Evolutionary conservation across 2,888 invertebrate genomes (phyloP).

Genomic region (Erebia aethiops): DNA sequence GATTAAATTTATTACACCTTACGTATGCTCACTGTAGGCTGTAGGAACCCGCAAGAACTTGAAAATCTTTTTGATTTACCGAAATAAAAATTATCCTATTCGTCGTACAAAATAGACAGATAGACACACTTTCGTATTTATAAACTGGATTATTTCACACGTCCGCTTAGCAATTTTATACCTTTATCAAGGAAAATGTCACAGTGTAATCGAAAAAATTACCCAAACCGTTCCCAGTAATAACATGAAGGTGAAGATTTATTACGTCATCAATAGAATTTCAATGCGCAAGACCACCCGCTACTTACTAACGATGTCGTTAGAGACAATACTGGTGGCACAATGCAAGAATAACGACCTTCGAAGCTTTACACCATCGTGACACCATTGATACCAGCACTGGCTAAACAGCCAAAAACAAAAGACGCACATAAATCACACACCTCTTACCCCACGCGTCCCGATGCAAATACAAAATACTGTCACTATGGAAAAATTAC

Average conservation of each 20-base stretch:
- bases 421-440: constrained; percentile 80
- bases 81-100: too few species aligned
- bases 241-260: constrained; percentile 62
- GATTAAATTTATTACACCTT: too few species aligned
- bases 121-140: too few species aligned
- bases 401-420: constrained; percentile 80
- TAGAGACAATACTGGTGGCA: constrained; percentile 74
- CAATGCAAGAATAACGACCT: constrained; percentile 81
- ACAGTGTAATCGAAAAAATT: constrained; percentile 60
- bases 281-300: constrained; percentile 79
- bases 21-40: too few species aligned
- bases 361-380: constrained; percentile 70
- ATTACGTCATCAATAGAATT: constrained; percentile 76
- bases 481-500: constrained; percentile 32
- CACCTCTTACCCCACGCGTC: constrained; percentile 62
- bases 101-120: too few species aligned
- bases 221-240: constrained; percentile 62
- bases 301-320: constrained; percentile 80
- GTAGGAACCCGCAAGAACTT: too few species aligned
- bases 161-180: not conserved
- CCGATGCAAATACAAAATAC: constrained; percentile 52
- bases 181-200: constrained; percentile 12
- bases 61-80: too few species aligned
- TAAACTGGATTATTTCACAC: too few species aligned
- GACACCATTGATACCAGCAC: constrained; percentile 70